These are phyloP conservation scores for Geotrupes spiniger DNA, from an alignment of 2,888 invertebrate genomes.

Conservation along the genomic window DNA sequence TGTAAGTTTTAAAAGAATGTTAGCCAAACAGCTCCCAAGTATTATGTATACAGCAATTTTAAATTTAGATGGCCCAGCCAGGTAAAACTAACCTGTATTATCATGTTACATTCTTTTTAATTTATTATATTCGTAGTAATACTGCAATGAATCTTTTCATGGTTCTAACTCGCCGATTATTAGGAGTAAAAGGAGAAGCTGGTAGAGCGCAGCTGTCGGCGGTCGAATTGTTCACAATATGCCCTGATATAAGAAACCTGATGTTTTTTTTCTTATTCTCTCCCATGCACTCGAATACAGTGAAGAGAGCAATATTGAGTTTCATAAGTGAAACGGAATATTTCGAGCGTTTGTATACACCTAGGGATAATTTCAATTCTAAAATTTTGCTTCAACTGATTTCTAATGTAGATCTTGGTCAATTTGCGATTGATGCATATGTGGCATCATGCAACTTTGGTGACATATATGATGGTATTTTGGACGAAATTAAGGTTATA, in stretches of 20 bases:
- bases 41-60: too few relatives aligned
- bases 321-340: background rate
- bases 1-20: too few relatives aligned
- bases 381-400: background rate
- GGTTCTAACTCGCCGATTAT: background rate
- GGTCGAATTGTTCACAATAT: background rate
- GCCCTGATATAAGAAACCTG: background rate
- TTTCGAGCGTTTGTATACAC: background rate
- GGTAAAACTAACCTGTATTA: too few relatives aligned
- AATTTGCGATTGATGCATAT: background rate
- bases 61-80: too few relatives aligned
- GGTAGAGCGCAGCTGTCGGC: background rate
- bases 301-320: background rate
- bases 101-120: too few relatives aligned
- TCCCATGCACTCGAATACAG: background rate
- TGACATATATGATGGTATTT: background rate
- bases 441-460: background rate
- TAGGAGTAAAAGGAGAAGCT: background rate
- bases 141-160: background rate
- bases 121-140: conserved; percentile 1
- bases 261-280: background rate
- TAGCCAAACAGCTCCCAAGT: too few relatives aligned
- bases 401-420: background rate
- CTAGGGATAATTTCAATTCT: background rate
- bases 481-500: background rate